phyloP scores from a whole-genome alignment of 2,888 invertebrate species.

The Acleris laterana region DNA sequence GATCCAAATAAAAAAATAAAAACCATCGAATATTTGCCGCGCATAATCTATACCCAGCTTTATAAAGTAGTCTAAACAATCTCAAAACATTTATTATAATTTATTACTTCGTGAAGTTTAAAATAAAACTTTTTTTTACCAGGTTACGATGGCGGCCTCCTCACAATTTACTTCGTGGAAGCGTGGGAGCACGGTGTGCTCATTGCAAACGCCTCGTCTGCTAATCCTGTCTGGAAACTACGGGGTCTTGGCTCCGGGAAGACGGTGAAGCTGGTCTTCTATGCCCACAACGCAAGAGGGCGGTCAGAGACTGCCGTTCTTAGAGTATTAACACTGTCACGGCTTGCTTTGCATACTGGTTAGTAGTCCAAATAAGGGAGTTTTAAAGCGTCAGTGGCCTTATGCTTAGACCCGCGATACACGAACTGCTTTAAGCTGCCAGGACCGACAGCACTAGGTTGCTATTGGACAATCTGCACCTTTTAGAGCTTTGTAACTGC shows the following conservation, averaged over 20 bases:
- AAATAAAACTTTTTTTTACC: neutral
- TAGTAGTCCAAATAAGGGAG: slow-evolving; percentile 27
- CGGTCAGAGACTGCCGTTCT: slow-evolving; percentile 87
- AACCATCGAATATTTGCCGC: no score
- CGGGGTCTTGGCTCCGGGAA: slow-evolving; percentile 91
- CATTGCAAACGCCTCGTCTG: slow-evolving; percentile 88
- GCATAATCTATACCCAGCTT: no score
- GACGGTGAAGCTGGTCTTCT: slow-evolving; percentile 90
- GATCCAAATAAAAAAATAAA: no score
- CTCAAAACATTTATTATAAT: no score
- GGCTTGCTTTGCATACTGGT: slow-evolving; percentile 75
- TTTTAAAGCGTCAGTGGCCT: no score
- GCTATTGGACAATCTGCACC: no score
- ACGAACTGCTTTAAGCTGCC: no score
- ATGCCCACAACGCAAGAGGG: slow-evolving; percentile 93
- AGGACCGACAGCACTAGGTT: no score
- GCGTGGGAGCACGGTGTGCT: slow-evolving; percentile 86
- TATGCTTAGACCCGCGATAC: no score
- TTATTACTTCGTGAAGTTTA: no score
- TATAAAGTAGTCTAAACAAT: no score
- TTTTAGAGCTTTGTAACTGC: no score
- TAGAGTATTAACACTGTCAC: slow-evolving; percentile 68
- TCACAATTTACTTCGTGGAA: slow-evolving; percentile 89
- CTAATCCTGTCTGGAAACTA: slow-evolving; percentile 90
- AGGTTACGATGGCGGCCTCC: slow-evolving; percentile 92